phyloP scores from a whole-genome alignment of 1,140 invertebrate species.

The Daktulosphaira vitifoliae region DNA sequence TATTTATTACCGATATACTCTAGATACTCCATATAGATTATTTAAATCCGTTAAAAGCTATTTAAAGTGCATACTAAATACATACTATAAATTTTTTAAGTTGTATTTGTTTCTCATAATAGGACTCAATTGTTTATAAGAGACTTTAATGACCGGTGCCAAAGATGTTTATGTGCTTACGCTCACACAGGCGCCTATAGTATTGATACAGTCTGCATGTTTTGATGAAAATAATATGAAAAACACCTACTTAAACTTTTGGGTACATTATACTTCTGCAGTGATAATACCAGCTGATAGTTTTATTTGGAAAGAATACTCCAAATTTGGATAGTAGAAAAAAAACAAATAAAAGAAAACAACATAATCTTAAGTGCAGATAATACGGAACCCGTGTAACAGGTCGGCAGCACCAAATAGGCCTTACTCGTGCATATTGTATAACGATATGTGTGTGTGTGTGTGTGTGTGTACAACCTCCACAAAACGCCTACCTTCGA shows the following conservation, averaged over 20 bases:
- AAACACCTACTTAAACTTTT: neutral
- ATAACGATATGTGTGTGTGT: neutral
- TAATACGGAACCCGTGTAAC: neutral
- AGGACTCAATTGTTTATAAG: too few species aligned
- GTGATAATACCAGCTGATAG: neutral
- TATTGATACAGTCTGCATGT: neutral
- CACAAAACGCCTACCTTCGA: conserved; percentile 26
- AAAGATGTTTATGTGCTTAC: too few species aligned
- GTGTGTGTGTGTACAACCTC: conserved; percentile 4
- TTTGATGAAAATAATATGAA: neutral
- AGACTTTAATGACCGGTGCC: conserved; percentile 15
- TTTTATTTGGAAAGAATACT: neutral
- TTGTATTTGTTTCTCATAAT: too few species aligned
- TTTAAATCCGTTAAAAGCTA: too few species aligned
- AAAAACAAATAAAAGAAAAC: neutral
- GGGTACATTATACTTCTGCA: neutral
- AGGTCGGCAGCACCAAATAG: conserved; percentile 4
- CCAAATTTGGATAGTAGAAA: conserved; percentile 2
- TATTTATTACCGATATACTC: too few species aligned
- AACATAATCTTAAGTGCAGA: conserved; percentile 5
- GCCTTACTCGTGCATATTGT: neutral
- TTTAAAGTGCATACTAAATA: too few species aligned
- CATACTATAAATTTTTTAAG: too few species aligned
- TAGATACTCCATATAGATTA: too few species aligned
- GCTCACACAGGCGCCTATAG: too few species aligned